Percentiles rank a stretch among this genome's conserved stretches.
Conservation (phyloP, 2,888 invertebrate genomes). For the Drosophila prostipennis region DNA sequence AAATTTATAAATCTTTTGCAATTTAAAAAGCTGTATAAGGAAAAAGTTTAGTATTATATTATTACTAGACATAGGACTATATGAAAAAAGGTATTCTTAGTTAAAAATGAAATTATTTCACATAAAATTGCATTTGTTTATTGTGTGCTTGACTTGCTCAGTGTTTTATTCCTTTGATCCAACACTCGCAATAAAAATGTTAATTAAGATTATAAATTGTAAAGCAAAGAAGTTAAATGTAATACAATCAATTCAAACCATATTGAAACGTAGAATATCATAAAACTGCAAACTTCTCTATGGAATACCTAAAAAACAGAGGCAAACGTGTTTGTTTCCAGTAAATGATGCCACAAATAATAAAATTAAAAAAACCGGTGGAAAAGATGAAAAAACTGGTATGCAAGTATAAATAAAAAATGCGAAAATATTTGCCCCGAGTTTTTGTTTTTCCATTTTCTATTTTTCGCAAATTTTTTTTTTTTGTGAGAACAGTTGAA, state of each 20-base stretch:
- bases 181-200: background rate
- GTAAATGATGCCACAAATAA: constrained; percentile 16
- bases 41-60: no score
- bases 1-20: no score
- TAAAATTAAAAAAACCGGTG: constrained; percentile 9
- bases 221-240: background rate
- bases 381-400: constrained; percentile 12
- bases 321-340: constrained; percentile 6
- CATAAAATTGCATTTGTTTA: no score
- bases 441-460: constrained; percentile 20
- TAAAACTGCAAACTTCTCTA: background rate
- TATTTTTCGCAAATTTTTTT: constrained; percentile 13
- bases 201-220: background rate
- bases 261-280: background rate
- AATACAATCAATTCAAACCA: background rate
- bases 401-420: constrained; percentile 31
- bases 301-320: constrained; percentile 5
- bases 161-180: background rate
- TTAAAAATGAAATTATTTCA: no score
- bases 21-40: no score
- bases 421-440: constrained; percentile 37
- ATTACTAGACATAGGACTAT: no score
- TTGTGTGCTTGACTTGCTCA: no score
- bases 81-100: no score
- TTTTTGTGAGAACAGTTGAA: constrained; percentile 45